Conservation (phyloP, 2,888 invertebrate genomes). For the Bruchidius siliquastri region DNA sequence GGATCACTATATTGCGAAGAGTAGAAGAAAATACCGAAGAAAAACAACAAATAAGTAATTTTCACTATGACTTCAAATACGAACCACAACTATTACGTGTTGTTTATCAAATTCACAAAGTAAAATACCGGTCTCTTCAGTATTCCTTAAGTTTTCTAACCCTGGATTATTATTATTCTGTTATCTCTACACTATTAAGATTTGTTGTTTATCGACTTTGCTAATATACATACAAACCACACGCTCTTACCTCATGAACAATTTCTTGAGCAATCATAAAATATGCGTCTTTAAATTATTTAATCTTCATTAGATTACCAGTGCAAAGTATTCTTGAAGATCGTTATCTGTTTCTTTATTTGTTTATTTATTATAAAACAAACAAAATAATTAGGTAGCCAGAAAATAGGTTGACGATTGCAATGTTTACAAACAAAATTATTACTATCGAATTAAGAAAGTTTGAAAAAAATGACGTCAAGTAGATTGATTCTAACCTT, state of each 20-base stretch:
- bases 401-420: background rate
- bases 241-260: background rate
- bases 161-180: background rate
- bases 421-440: background rate
- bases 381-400: background rate
- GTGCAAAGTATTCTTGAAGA: background rate
- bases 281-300: background rate
- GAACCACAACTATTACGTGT: too few relatives aligned
- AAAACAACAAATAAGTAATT: too few relatives aligned
- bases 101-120: too few relatives aligned
- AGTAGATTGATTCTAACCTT: too few relatives aligned
- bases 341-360: background rate
- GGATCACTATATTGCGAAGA: too few relatives aligned
- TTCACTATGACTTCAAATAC: too few relatives aligned
- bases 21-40: too few relatives aligned
- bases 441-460: background rate
- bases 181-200: background rate
- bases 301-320: background rate
- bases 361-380: background rate
- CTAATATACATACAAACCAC: background rate
- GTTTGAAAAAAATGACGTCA: too few relatives aligned
- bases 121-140: too few relatives aligned
- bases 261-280: background rate
- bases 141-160: background rate
- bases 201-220: background rate